These are phyloP conservation scores for Indri indri DNA, from an alignment of 2,113 vertebrate species.

Conservation along the genomic window DNA sequence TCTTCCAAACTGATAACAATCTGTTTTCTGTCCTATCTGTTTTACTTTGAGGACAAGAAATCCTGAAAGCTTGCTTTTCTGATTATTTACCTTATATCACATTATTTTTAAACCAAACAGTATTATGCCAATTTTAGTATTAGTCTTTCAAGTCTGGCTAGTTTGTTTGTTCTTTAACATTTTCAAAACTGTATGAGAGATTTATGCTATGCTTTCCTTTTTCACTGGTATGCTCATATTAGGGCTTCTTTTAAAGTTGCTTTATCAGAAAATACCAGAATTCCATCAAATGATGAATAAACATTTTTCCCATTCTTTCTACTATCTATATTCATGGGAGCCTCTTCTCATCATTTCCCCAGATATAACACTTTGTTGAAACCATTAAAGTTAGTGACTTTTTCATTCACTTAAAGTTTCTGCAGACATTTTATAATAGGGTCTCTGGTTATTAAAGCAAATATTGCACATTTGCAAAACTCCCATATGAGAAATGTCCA, in stretches of 20 bases:
- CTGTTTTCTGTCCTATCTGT: background rate
- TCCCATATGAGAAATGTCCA: slow-evolving; percentile 57
- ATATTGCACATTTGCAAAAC: slow-evolving; percentile 56
- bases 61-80: background rate
- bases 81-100: background rate
- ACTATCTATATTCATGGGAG: slow-evolving; percentile 63
- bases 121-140: slow-evolving; percentile 65
- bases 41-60: background rate
- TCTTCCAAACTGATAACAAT: background rate
- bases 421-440: slow-evolving; percentile 62
- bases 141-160: slow-evolving; percentile 41
- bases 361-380: slow-evolving; percentile 60
- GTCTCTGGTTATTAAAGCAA: slow-evolving; percentile 56
- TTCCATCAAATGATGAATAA: slow-evolving; percentile 71
- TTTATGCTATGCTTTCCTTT: slow-evolving; percentile 40
- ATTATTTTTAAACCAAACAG: slow-evolving; percentile 41
- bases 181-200: slow-evolving; percentile 46
- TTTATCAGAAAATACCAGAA: slow-evolving; percentile 58
- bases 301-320: slow-evolving; percentile 50
- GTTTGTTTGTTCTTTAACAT: slow-evolving; percentile 69
- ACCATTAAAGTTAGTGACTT: slow-evolving; percentile 73
- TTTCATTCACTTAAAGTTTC: slow-evolving; percentile 71
- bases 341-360: slow-evolving; percentile 72
- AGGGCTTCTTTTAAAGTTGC: slow-evolving; percentile 69
- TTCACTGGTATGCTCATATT: slow-evolving; percentile 33